Evolutionary conservation across 1,140 invertebrate genomes (phyloP).

Genomic region (Doryteuthis pealeii): DNA sequence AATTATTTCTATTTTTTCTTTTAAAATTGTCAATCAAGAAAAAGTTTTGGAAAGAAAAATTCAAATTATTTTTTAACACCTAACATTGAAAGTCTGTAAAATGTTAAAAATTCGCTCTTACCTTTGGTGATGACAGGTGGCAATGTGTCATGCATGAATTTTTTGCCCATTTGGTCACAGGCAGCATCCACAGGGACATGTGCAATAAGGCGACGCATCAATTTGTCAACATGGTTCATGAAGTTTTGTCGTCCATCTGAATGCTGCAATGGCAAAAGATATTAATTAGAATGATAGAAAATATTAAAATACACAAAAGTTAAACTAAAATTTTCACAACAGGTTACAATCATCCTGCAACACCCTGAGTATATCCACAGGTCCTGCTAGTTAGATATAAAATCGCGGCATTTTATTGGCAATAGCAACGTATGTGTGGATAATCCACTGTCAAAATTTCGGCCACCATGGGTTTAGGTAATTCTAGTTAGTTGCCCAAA

Average conservation of each 20-base stretch:
- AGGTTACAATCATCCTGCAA: not conserved
- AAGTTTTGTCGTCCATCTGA: constrained; percentile 63
- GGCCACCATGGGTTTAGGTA: too few species aligned
- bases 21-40: too few species aligned
- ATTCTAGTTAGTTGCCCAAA: too few species aligned
- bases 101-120: too few species aligned
- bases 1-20: too few species aligned
- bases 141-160: constrained; percentile 82
- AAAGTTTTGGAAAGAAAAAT: not conserved
- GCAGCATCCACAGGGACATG: constrained; percentile 77
- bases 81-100: too few species aligned
- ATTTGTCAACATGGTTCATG: constrained; percentile 64
- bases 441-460: too few species aligned
- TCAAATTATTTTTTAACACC: not conserved
- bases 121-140: constrained; percentile 74
- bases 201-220: constrained; percentile 69
- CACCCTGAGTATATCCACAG: not conserved
- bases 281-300: not conserved
- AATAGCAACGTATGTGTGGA: too few species aligned
- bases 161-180: constrained; percentile 81
- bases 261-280: constrained; percentile 37
- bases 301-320: not conserved
- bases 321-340: not conserved
- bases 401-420: too few species aligned
- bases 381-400: too few species aligned